These are phyloP conservation scores for Glareola pratincola DNA, from an alignment of 2,113 vertebrate genomes.

Conservation along the genomic window DNA sequence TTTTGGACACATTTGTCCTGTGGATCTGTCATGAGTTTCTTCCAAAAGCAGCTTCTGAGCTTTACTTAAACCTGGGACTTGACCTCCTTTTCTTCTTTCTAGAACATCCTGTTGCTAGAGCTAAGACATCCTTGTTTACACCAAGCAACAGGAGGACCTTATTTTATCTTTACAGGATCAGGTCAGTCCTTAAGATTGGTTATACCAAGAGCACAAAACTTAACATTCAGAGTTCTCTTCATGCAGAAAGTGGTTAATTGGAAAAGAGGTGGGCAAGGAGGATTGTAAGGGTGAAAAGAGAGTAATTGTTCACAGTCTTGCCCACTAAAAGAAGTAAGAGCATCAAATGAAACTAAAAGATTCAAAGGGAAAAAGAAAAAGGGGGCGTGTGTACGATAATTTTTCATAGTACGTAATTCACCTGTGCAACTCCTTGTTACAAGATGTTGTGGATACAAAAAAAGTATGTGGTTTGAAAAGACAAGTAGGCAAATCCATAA, in stretches of 20 bases:
- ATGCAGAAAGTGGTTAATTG: neutral
- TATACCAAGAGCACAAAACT: neutral
- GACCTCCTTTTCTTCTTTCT: neutral
- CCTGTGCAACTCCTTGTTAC: neutral
- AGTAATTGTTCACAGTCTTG: neutral
- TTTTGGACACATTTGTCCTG: neutral
- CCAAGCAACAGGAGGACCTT: neutral
- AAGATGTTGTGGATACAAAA: neutral
- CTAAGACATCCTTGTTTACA: neutral
- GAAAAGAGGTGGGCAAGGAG: neutral
- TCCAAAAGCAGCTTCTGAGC: neutral
- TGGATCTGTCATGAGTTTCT: neutral
- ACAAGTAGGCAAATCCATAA: neutral
- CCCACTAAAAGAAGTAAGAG: neutral
- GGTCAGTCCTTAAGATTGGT: neutral
- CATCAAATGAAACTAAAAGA: neutral
- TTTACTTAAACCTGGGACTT: neutral
- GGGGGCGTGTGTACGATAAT: accelerated
- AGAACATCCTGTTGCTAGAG: neutral
- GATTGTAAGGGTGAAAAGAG: neutral
- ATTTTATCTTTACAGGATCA: neutral
- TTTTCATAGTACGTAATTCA: neutral
- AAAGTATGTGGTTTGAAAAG: neutral
- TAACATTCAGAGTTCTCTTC: neutral
- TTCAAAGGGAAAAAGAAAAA: neutral